Evolutionary conservation across 2,113 vertebrate genomes (phyloP).

Genomic region (Sebastes fasciatus): DNA sequence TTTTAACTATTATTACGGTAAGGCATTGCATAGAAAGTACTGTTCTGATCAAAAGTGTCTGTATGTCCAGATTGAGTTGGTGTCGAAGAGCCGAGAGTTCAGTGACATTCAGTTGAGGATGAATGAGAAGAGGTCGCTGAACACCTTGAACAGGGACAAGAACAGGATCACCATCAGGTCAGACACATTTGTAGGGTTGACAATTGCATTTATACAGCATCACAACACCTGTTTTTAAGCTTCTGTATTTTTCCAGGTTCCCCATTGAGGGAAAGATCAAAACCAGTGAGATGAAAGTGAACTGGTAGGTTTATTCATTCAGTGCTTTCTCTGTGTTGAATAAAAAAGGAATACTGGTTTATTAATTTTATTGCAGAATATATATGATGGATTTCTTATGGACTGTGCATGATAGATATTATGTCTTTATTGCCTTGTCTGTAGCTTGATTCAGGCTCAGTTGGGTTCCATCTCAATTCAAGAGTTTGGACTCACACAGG

Average conservation of each 20-base stretch:
- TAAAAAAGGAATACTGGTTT: neutral
- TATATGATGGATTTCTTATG: neutral
- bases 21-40: neutral
- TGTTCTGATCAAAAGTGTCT: neutral
- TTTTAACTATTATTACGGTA: neutral
- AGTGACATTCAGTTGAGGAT: constrained; percentile 91
- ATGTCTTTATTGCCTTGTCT: constrained; percentile 27
- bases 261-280: constrained; percentile 96
- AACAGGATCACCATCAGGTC: constrained; percentile 94
- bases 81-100: constrained; percentile 92
- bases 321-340: neutral
- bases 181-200: neutral
- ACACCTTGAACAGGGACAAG: constrained; percentile 93
- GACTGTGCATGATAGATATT: neutral
- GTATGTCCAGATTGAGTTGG: constrained; percentile 87
- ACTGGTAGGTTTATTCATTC: constrained; percentile 87
- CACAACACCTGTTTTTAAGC: neutral
- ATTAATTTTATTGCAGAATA: constrained; percentile 1
- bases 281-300: constrained; percentile 98
- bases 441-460: constrained; percentile 97
- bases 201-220: neutral
- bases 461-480: constrained; percentile 93
- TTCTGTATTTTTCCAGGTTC: constrained; percentile 85
- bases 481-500: constrained; percentile 96
- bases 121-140: constrained; percentile 93